phyloP scores from a whole-genome alignment of 2,888 invertebrate species.

The Macroteleia sp. region DNA sequence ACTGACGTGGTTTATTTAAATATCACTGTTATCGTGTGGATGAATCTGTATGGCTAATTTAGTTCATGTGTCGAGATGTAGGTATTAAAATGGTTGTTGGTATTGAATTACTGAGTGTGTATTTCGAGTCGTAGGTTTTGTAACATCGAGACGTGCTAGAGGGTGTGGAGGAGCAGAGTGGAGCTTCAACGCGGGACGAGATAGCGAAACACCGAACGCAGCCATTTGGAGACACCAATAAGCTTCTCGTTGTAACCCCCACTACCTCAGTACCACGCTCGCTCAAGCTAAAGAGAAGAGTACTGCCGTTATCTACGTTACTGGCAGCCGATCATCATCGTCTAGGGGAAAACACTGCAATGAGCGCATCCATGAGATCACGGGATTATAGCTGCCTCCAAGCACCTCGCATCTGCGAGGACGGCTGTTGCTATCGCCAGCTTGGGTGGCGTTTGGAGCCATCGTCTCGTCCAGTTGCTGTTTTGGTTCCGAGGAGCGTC shows the following conservation, averaged over 20 bases:
- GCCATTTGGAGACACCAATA: background rate
- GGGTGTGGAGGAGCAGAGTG: background rate
- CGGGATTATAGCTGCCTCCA: background rate
- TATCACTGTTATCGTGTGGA: no score
- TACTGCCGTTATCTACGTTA: background rate
- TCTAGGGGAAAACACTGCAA: background rate
- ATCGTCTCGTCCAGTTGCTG: background rate
- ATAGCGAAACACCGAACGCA: background rate
- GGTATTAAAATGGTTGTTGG: no score
- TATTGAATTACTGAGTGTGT: no score
- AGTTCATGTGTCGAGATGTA: no score
- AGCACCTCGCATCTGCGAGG: background rate
- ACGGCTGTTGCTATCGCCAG: background rate
- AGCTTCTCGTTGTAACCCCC: no score
- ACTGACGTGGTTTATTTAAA: no score
- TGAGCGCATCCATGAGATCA: no score
- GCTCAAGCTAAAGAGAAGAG: background rate
- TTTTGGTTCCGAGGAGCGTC: background rate
- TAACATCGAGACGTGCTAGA: no score
- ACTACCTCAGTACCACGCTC: background rate
- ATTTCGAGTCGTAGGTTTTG: no score
- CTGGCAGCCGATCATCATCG: background rate
- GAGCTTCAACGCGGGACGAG: background rate
- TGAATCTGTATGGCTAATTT: no score
- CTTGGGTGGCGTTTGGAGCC: no score